Evolutionary conservation across 1,140 invertebrate species (phyloP), one percentile per base, ranked within the genome.

Genomic region (Camponotus pennsylvanicus): DNA sequence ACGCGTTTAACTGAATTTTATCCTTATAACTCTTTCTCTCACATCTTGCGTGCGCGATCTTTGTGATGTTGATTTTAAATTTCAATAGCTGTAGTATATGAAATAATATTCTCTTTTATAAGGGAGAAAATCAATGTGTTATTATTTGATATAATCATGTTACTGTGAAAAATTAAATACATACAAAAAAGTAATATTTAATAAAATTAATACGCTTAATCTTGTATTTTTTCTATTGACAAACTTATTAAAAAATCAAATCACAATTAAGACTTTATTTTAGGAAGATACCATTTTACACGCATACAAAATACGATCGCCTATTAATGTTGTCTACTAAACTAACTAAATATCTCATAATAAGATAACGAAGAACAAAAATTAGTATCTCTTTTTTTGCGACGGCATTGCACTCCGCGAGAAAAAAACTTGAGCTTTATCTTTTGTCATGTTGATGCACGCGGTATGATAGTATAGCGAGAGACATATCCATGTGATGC

Each of bases 371-470:
- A 66, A 55, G 34, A 9, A 67, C 11, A 42, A 7, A 15, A 32
- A 7, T 79, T 57, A 57, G 52, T 78, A 37, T 1, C 42, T 6
- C 11, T 69, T 80, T 77, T 27, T 80, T 80, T 70, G n/a, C n/a
- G 13, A 69, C 1, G 49, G n/a, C 34, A 49, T 55, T 55, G 49
- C n/a, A 32, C 27, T 6, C 18, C n/a, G 32, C 11, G 78, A 27
- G 3, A 15, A 37, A 80, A 80, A 80, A 80, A 80, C 78, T 1
- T 57, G 78, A 34, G 49, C 70, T 80, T 80, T 80, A 66, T 21
- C 78, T 80, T 80, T 80, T 80, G 78, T 80, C 66, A 80, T 80
- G 78, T 80, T 80, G 77, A 80, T 82, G 67, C 52, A 59, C 59
- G 66, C 59, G 78, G 64, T 69, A 80, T 34, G 77, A 80, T 80